Percentiles rank a stretch among this genome's conserved stretches.
Evolutionary conservation across 2,797 vertebrate species (phyloP).

Genomic region (Microchirus variegatus): DNA sequence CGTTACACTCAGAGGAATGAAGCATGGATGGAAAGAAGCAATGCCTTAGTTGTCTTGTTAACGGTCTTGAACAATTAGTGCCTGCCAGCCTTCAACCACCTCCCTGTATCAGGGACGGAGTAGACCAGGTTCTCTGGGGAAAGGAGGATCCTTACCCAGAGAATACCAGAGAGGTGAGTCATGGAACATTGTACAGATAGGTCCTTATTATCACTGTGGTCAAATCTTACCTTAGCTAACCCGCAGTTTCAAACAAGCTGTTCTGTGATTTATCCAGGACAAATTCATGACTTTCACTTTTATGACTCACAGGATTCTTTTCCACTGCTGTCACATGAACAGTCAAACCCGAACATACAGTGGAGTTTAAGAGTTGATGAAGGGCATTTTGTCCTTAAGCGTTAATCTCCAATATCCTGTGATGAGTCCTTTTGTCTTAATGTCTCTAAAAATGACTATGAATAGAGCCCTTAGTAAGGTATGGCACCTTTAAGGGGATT

Average conservation of each 20-base stretch:
- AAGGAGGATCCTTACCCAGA: slow-evolving; percentile 28
- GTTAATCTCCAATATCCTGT: too few relatives aligned
- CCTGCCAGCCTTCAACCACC: slow-evolving; percentile 47
- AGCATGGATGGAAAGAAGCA: slow-evolving; percentile 58
- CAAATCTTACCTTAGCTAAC: slow-evolving; percentile 30
- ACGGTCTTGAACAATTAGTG: slow-evolving; percentile 55
- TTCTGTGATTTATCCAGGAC: slow-evolving; percentile 7
- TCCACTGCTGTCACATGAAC: background rate
- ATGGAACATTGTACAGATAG: slow-evolving; percentile 63
- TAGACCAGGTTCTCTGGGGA: slow-evolving; percentile 17
- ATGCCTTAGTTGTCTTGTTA: slow-evolving; percentile 52
- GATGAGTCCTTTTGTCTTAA: too few relatives aligned
- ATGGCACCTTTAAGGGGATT: too few relatives aligned
- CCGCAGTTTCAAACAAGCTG: slow-evolving; percentile 14
- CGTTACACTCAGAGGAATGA: slow-evolving; percentile 67
- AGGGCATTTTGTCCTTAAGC: background rate
- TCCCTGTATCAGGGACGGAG: slow-evolving; percentile 39
- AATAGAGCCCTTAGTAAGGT: too few relatives aligned
- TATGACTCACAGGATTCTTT: slow-evolving; percentile 9
- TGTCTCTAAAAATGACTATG: too few relatives aligned
- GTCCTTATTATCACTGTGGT: slow-evolving; percentile 10
- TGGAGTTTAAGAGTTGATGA: background rate
- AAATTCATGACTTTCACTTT: slow-evolving; percentile 4
- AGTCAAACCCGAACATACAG: background rate
- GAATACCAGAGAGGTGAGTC: slow-evolving; percentile 49